These are phyloP conservation scores for cattle (Bos taurus) DNA, from an alignment of 2,113 vertebrate species.

Conservation along the genomic window ARS-UCD2.0 NC_037343.1:57820001-57820500, in stretches of 20 bases:
- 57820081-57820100: neutral
- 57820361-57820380: neutral
- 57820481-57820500: neutral
- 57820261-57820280: neutral
- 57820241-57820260: neutral
- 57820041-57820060: no score
- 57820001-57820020: neutral
- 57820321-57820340: neutral
- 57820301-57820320: neutral
- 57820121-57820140: neutral
- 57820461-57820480: no score
- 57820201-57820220: neutral
- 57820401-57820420: neutral
- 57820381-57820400: neutral
- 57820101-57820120: neutral
- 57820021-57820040: neutral
- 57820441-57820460: no score
- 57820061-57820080: neutral
- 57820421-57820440: no score
- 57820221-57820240: neutral
- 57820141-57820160: neutral
- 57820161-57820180: neutral
- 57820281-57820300: neutral
- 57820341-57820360: neutral
- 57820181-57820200: neutral